These are phyloP conservation scores for Plagodis pulveraria DNA, from an alignment of 2,888 invertebrate genomes.

Conservation along the genomic window DNA sequence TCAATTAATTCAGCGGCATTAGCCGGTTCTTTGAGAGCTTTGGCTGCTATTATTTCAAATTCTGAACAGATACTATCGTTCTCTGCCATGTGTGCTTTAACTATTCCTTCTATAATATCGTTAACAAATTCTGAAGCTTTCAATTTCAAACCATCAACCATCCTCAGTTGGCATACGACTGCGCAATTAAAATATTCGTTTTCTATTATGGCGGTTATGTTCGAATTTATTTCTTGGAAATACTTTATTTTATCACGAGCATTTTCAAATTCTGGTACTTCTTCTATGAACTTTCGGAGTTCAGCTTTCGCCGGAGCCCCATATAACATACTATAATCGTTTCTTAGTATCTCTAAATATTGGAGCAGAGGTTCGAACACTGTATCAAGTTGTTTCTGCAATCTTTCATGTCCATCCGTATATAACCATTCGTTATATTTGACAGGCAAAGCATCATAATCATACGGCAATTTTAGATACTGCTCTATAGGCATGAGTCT, in stretches of 20 bases:
- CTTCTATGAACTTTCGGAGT: slow-evolving; percentile 74
- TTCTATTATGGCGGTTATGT: slow-evolving; percentile 86
- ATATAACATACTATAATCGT: slow-evolving; percentile 85
- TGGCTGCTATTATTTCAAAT: slow-evolving; percentile 89
- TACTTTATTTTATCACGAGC: slow-evolving; percentile 86
- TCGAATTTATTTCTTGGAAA: slow-evolving; percentile 85
- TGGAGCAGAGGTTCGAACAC: slow-evolving; percentile 84
- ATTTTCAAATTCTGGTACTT: slow-evolving; percentile 83
- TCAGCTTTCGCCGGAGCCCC: slow-evolving; percentile 75
- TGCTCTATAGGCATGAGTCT: slow-evolving; percentile 86
- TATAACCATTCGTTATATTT: slow-evolving; percentile 84
- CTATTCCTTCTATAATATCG: slow-evolving; percentile 86
- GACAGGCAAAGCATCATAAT: slow-evolving; percentile 82
- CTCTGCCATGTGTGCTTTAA: slow-evolving; percentile 86
- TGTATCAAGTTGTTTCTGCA: slow-evolving; percentile 78
- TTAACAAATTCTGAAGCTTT: slow-evolving; percentile 85
- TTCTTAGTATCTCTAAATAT: slow-evolving; percentile 82
- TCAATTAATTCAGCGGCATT: slow-evolving; percentile 93
- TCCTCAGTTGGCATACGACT: slow-evolving; percentile 86
- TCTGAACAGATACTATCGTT: slow-evolving; percentile 88
- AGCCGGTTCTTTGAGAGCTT: slow-evolving; percentile 89
- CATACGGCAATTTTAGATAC: slow-evolving; percentile 70
- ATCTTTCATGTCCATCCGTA: slow-evolving; percentile 76
- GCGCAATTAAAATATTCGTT: slow-evolving; percentile 89
- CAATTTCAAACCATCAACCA: slow-evolving; percentile 85